Base-by-base conservation (phyloP, 2,888 invertebrate species). In the Synanthedon vespiformis region DNA sequence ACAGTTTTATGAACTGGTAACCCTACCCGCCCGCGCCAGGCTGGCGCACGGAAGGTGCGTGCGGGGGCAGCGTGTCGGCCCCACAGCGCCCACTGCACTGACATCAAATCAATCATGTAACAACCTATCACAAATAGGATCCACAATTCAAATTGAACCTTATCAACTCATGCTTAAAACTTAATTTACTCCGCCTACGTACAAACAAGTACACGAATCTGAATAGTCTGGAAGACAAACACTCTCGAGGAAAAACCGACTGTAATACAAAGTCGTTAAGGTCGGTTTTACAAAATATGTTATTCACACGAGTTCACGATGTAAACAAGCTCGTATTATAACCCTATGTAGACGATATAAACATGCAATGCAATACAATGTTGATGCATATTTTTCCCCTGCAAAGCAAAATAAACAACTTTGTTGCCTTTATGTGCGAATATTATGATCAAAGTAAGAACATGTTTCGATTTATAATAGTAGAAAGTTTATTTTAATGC, bases 251-350 rank as follows among this genome's bases (percentile, higher is more conserved):
- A 50, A 54, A 54, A 56, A 48, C 40, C 49, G 22, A 48, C 52
- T 53, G 52, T 56, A n/a, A 40, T 34, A 44, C 22, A 49, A 13
- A 16, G 4, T 12, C 4, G 11, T 11, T 56, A 54, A 51, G 51
- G 56, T 54, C 22, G 22, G 8, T 14, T 56, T 56, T 54, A 47
- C 18, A 41, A 41, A 51, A 51, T 16, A 27, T 18, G 10, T 13
- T 12, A 14, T 10, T 16, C 13, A 47, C 40, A n/a, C 52, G 52
- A 52, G 51, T 51, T 49, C n/a, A 12, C n/a, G n/a, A 48, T 40
- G 56, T 54, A 56, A 56, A 56, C 56, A 56, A 54, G 51, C 48
- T 54, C 41, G n/a, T 41, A 41, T 41, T 41, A 41, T 41, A 41
- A 41, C 13, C 41, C 41, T 41, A 41, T 41, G 12, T 41, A 41